Conservation (phyloP, 2,113 vertebrate species). For the Daphoenositta chrysoptera region DNA sequence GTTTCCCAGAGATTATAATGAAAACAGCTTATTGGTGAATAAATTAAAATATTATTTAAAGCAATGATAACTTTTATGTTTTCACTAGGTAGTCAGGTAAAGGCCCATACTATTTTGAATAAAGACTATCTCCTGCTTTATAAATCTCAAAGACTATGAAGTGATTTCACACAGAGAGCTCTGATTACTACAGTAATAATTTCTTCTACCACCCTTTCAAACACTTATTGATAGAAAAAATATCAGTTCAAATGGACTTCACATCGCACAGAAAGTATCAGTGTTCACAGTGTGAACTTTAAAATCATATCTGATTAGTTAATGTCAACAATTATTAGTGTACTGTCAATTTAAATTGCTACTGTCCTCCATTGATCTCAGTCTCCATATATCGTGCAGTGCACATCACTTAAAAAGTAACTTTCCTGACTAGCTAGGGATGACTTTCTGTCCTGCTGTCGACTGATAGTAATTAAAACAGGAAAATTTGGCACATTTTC, state of each 20-base stretch:
- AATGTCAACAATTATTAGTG: background rate
- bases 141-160: constrained; percentile 35
- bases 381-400: background rate
- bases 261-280: constrained; percentile 35
- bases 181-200: constrained; percentile 70
- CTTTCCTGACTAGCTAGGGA: background rate
- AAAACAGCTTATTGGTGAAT: background rate
- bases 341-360: background rate
- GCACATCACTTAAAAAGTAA: background rate
- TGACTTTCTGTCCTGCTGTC: background rate
- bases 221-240: constrained; percentile 56
- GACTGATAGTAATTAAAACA: background rate
- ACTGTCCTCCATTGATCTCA: background rate
- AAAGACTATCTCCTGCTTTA: constrained; percentile 8
- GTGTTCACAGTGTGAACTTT: constrained; percentile 44
- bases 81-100: constrained; percentile 33
- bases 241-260: constrained; percentile 39
- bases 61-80: background rate
- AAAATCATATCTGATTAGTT: constrained; percentile 37
- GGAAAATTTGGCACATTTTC: background rate
- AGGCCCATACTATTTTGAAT: constrained; percentile 41
- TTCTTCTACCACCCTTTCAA: constrained; percentile 71
- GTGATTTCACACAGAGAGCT: constrained; percentile 69
- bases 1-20: background rate
- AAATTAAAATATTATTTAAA: background rate